A percentile compares a stretch with the other conserved stretches of the same genome.
Conservation (phyloP, 2,888 invertebrate species). For the Adelphocoris suturalis region DNA sequence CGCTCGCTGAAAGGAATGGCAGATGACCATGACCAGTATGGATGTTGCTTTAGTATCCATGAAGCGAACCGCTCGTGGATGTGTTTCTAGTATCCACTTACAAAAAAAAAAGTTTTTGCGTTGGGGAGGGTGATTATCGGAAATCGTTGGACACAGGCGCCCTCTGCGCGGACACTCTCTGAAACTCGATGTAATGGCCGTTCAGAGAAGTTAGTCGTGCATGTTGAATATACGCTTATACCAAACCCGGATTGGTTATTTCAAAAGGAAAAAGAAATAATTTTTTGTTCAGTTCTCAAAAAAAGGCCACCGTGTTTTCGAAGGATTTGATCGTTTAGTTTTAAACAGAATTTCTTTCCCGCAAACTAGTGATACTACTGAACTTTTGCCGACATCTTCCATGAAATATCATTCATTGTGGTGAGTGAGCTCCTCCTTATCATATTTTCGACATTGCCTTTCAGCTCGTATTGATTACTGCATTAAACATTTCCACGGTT, state of each 20-base stretch:
- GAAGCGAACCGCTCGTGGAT: neutral
- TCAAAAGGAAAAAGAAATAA: constrained; percentile 37
- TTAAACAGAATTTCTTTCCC: constrained; percentile 38
- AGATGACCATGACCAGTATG: neutral
- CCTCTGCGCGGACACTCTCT: neutral
- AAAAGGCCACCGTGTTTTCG: constrained; percentile 21
- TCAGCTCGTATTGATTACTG: too few relatives aligned
- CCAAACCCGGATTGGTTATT: constrained; percentile 53
- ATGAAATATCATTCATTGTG: constrained; percentile 63
- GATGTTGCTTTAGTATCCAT: neutral
- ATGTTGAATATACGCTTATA: constrained; percentile 63
- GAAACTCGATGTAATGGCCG: constrained; percentile 52
- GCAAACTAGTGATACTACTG: constrained; percentile 43
- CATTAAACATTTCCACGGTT: neutral
- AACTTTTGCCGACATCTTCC: constrained; percentile 61
- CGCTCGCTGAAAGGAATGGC: neutral
- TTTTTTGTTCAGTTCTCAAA: neutral
- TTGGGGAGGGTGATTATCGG: constrained; percentile 23
- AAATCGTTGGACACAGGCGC: constrained; percentile 67
- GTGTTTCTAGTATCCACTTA: neutral
- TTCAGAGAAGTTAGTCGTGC: constrained; percentile 57
- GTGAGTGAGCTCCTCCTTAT: constrained; percentile 35
- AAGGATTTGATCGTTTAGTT: constrained; percentile 42
- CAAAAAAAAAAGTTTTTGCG: neutral
- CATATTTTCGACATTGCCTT: neutral